phyloP scores from a whole-genome alignment of 2,888 invertebrate genomes.

The Cryptophagus acutangulus region DNA sequence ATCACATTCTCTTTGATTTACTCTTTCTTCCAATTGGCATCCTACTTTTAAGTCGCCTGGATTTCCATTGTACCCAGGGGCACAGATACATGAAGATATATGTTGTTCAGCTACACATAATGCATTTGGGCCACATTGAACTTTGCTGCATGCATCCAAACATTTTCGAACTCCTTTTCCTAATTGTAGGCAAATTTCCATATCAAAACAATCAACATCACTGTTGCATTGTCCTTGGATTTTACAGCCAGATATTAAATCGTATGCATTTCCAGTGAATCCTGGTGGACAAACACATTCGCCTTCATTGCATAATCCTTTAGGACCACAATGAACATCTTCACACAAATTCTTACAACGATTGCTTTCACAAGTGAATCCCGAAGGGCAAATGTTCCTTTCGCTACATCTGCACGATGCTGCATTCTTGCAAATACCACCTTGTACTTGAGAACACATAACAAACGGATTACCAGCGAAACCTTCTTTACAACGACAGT shows the following conservation, averaged over 20 bases:
- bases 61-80: constrained; percentile 75
- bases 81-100: constrained; percentile 79
- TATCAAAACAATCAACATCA: constrained; percentile 75
- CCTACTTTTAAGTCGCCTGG: constrained; percentile 75
- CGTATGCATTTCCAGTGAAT: constrained; percentile 69
- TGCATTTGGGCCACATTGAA: constrained; percentile 88
- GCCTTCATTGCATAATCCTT: constrained; percentile 75
- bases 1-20: constrained; percentile 58
- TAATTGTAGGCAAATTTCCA: constrained; percentile 84
- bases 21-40: constrained; percentile 67
- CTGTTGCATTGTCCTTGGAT: constrained; percentile 72
- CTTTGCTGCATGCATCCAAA: constrained; percentile 79
- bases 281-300: constrained; percentile 76
- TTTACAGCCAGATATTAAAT: constrained; percentile 65
- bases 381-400: constrained; percentile 69
- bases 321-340: constrained; percentile 71
- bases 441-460: constrained; percentile 68
- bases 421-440: constrained; percentile 66
- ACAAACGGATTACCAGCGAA: constrained; percentile 84
- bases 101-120: constrained; percentile 80
- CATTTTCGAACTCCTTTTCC: constrained; percentile 75
- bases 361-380: constrained; percentile 68
- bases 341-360: constrained; percentile 75
- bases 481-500: constrained; percentile 81
- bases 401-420: constrained; percentile 65